Base-by-base conservation (phyloP, 2,113 vertebrate genomes). In the Carollia perspicillata region DNA sequence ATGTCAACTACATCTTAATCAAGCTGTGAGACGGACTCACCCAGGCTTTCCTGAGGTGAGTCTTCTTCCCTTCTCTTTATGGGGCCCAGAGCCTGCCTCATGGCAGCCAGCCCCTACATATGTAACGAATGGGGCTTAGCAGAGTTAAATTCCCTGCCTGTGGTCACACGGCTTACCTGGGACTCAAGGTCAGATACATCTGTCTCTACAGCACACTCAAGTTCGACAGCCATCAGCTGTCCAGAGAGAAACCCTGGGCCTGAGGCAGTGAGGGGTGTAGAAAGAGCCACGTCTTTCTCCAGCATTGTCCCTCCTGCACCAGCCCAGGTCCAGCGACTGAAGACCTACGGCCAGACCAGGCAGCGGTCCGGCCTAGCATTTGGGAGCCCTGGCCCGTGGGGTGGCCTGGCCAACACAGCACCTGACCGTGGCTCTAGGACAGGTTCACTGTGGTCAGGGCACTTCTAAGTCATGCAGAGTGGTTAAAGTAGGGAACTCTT, bases 291-390 rank as follows among this genome's bases (percentile, higher is more conserved):
- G 11, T 7, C 16, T 42, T 77, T 49, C 55, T 47, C 49, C 58
- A 60, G 13, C 23, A 18, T 0, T 0, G 16, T 12, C 35, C 9
- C 10, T n/a, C 6, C 33, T 75, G 49, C 3, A 2, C 6, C 33
- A 71, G 68, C 40, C 23, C 35, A 13, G 68, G 22, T 12, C 23
- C 42, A 23, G 66, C 1, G 44, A 23, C 77, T 17, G 4, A 37
- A 69, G 35, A 44, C 14, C 23, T 22, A 3, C 3, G 17, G 49
- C 72, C 75, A 49, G 78, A 22, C n/a, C 18, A 69, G 66, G 35
- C n/a, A 37, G 66, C 66, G 13, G 3, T 3, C 65, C 7, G 4
- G 60, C 23, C 60, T 14, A 30, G 60, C 4, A 35, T 23, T 5
- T 37, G 35, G 66, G 66, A 11, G 65, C 65, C 35, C 65, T 35